These are phyloP conservation scores for Prosopocoilus inquinatus DNA, from an alignment of 2,888 invertebrate species.

Conservation along the genomic window DNA sequence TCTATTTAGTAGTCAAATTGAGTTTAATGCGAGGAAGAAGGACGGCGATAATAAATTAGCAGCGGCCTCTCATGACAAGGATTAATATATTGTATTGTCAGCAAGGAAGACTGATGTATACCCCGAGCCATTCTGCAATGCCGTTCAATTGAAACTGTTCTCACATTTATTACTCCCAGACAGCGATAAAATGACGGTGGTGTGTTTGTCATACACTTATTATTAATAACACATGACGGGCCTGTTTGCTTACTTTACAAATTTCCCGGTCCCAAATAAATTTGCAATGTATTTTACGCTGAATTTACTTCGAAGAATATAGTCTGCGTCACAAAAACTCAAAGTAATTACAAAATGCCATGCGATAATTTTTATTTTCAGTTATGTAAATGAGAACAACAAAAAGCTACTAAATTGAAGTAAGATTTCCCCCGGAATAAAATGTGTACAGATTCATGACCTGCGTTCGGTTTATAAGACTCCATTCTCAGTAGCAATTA, in stretches of 20 bases:
- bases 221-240: constrained; percentile 16
- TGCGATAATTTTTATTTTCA: no score
- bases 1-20: constrained; percentile 40
- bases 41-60: constrained; percentile 48
- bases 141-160: constrained; percentile 47
- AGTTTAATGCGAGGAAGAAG: constrained; percentile 29
- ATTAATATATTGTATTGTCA: constrained; percentile 52
- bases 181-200: constrained; percentile 28
- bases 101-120: constrained; percentile 49
- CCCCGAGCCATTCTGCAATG: constrained; percentile 41
- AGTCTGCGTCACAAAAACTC: no score
- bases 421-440: no score
- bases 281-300: no score
- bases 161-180: constrained; percentile 46
- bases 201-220: constrained; percentile 2
- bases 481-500: background rate
- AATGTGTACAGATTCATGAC: no score
- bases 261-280: no score
- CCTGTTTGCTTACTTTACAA: no score
- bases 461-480: no score
- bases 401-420: no score
- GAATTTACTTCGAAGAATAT: no score
- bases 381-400: no score
- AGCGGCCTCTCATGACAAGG: constrained; percentile 45
- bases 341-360: no score